These are phyloP conservation scores for Pitangus sulphuratus DNA, from an alignment of 2,797 vertebrate species.

Conservation along the genomic window DNA sequence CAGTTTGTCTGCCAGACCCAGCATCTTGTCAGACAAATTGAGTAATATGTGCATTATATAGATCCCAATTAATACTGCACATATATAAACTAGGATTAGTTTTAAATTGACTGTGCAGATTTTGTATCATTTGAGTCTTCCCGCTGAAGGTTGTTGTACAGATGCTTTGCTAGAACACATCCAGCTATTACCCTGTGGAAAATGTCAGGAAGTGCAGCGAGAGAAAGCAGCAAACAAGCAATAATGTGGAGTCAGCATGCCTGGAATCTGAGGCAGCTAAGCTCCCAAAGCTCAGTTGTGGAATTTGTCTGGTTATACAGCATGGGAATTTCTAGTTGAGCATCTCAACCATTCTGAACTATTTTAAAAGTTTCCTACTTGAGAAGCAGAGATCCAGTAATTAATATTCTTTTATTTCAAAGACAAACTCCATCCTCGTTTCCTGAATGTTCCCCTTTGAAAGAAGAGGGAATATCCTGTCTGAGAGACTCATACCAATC, in stretches of 20 bases:
- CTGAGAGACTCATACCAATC: not conserved
- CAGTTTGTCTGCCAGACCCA: not conserved
- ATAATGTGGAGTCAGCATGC: not conserved
- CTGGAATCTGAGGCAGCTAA: not conserved
- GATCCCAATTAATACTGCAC: not conserved
- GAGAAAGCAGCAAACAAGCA: not conserved
- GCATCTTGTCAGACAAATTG: not conserved
- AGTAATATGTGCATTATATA: not conserved
- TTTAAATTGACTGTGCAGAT: not conserved
- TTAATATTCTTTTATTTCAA: not conserved
- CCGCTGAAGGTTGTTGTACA: constrained; percentile 28
- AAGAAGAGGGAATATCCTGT: not conserved
- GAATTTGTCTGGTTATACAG: constrained; percentile 37
- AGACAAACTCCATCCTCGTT: not conserved
- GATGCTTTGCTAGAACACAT: constrained; percentile 14
- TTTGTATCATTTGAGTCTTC: not conserved
- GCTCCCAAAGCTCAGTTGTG: not conserved
- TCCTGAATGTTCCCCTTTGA: constrained; percentile 8
- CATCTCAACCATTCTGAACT: not conserved
- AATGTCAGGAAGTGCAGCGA: not conserved
- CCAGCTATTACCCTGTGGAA: constrained; percentile 5
- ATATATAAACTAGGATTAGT: not conserved
- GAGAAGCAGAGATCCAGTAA: not conserved
- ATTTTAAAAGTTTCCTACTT: not conserved
- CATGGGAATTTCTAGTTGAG: not conserved